A percentile compares a stretch with the other conserved stretches of the same genome.
Evolutionary conservation across 2,113 vertebrate species (phyloP).

Genomic region (Apaloderma vittatum): DNA sequence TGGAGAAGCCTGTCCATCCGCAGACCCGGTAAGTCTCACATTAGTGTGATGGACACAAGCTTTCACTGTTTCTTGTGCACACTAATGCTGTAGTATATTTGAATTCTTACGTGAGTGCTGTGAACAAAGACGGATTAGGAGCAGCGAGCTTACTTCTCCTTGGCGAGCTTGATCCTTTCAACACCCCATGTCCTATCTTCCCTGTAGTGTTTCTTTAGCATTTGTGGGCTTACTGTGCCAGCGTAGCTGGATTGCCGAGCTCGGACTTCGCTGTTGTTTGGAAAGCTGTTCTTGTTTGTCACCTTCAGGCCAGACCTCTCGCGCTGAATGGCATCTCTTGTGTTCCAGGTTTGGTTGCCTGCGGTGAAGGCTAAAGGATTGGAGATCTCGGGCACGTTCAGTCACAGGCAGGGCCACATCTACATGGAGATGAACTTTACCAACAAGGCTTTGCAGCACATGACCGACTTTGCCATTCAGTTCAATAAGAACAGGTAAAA

Average conservation of each 20-base stretch:
- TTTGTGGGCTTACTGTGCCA: neutral
- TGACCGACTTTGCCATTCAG: slow-evolving; percentile 98
- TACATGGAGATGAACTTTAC: slow-evolving; percentile 99
- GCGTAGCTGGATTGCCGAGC: neutral
- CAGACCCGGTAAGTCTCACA: neutral
- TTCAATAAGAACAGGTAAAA: slow-evolving; percentile 99
- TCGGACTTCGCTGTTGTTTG: neutral
- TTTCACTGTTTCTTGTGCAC: neutral
- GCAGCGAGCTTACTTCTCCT: neutral
- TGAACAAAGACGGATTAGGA: neutral
- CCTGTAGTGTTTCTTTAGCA: neutral
- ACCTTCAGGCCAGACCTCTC: neutral
- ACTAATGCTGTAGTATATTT: neutral
- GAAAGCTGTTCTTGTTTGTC: neutral
- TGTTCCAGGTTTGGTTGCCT: slow-evolving; percentile 93
- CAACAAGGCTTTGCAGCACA: slow-evolving; percentile 98
- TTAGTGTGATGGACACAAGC: neutral
- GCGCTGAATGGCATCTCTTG: neutral
- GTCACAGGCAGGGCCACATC: slow-evolving; percentile 96
- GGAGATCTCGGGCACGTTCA: slow-evolving; percentile 96
- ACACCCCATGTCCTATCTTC: neutral
- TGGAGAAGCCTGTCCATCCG: slow-evolving; percentile 6
- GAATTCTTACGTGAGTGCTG: neutral
- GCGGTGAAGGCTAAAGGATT: slow-evolving; percentile 97
- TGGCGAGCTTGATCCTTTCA: neutral